Evolutionary conservation across 2,888 invertebrate species (phyloP).

Genomic region (Drosophila greeni): DNA sequence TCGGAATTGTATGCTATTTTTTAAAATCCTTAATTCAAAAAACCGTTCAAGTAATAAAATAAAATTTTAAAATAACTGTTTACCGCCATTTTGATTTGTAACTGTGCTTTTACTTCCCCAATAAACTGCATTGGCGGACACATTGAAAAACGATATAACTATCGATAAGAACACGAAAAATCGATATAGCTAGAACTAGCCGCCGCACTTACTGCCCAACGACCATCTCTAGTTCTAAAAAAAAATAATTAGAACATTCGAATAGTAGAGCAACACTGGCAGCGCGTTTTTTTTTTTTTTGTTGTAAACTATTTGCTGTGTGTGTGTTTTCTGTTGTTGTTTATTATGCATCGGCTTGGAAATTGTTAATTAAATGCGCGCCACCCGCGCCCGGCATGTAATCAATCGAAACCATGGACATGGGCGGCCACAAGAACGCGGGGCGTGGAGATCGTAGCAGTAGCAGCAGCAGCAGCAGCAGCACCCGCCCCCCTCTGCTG

Average conservation of each 20-base stretch:
- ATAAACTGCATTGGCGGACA: no score
- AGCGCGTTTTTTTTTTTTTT: constrained; percentile 45
- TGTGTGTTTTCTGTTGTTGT: constrained; percentile 53
- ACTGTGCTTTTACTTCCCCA: background rate
- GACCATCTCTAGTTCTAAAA: constrained; percentile 10
- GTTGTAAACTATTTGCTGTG: constrained; percentile 52
- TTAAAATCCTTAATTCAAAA: no score
- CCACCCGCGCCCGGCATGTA: constrained; percentile 32
- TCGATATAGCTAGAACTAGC: background rate
- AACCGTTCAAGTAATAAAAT: no score
- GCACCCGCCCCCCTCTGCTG: constrained; percentile 15
- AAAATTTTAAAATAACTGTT: background rate
- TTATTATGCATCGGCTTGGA: constrained; percentile 56
- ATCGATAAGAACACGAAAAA: background rate
- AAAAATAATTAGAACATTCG: constrained; percentile 10
- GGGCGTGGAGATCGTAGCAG: constrained; percentile 22
- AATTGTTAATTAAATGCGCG: constrained; percentile 56
- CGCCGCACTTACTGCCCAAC: background rate
- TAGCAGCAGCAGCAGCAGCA: background rate
- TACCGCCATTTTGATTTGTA: background rate
- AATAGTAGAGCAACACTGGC: constrained; percentile 56
- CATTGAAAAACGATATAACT: background rate
- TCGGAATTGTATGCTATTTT: no score
- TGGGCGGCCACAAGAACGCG: constrained; percentile 27
- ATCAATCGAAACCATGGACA: constrained; percentile 10